A percentile compares a stretch with the other conserved stretches of the same genome.
These are phyloP conservation scores for Pygathrix nemaeus DNA, from an alignment of 2,113 vertebrate species.

Conservation along the genomic window DNA sequence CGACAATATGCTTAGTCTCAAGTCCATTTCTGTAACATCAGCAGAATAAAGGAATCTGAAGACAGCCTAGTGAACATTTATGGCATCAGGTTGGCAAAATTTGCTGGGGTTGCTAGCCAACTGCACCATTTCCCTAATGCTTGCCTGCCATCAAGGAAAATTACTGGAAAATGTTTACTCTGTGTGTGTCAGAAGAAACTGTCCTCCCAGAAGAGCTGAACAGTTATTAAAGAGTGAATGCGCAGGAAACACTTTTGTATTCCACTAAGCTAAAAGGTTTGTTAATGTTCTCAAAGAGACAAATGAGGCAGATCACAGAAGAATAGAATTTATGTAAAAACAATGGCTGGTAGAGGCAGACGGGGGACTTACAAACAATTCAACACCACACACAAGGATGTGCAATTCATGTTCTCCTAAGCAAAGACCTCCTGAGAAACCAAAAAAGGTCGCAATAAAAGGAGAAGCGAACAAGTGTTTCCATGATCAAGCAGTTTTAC, in stretches of 20 bases:
- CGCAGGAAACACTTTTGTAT: not conserved
- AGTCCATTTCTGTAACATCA: not conserved
- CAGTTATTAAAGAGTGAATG: not conserved
- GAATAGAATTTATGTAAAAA: not conserved
- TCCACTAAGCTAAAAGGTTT: not conserved
- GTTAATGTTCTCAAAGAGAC: slow-evolving; percentile 1
- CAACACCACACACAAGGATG: not conserved
- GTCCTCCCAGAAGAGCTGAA: not conserved
- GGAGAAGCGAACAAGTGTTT: not conserved
- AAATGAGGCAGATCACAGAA: not conserved
- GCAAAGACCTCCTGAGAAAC: not conserved
- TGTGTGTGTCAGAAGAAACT: not conserved
- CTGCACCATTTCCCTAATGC: not conserved
- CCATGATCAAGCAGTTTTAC: slow-evolving; percentile 26
- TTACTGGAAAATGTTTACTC: not conserved
- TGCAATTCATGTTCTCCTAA: not conserved
- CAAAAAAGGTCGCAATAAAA: not conserved
- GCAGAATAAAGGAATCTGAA: not conserved
- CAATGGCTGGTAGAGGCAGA: not conserved
- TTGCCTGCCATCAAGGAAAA: slow-evolving; percentile 11
- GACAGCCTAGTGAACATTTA: not conserved
- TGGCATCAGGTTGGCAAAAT: not conserved
- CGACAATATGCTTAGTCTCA: not conserved
- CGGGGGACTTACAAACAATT: not conserved
- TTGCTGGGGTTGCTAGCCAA: not conserved